These are phyloP conservation scores for Chironomus riparius DNA, from an alignment of 2,888 invertebrate genomes.

Conservation along the genomic window DNA sequence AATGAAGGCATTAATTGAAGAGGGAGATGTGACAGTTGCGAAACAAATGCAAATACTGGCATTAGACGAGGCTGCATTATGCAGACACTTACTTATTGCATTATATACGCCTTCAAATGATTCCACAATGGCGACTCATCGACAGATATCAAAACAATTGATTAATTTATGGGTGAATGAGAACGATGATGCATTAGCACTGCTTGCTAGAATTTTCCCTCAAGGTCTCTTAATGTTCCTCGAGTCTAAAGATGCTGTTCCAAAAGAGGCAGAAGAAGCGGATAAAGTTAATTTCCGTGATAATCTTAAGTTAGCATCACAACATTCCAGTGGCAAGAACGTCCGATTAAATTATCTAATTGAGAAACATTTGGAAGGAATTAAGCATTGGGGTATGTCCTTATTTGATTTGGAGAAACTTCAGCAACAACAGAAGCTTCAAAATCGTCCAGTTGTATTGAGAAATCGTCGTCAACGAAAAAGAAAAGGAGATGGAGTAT, in stretches of 20 bases:
- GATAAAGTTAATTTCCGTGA: constrained; percentile 73
- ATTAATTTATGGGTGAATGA: constrained; percentile 95
- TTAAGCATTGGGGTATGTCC: constrained; percentile 58
- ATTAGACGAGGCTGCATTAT: constrained; percentile 90
- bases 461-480: constrained; percentile 66
- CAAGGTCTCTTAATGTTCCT: constrained; percentile 82
- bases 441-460: constrained; percentile 78
- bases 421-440: constrained; percentile 37
- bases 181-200: constrained; percentile 79
- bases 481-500: constrained; percentile 37
- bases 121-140: constrained; percentile 67
- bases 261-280: constrained; percentile 60
- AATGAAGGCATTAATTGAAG: constrained; percentile 95
- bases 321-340: constrained; percentile 60
- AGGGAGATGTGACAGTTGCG: constrained; percentile 86
- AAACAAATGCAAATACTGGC: constrained; percentile 92
- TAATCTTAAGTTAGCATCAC: constrained; percentile 89
- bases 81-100: constrained; percentile 83
- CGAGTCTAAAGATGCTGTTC: constrained; percentile 78
- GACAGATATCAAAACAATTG: constrained; percentile 84
- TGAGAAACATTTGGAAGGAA: constrained; percentile 73
- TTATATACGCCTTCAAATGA: constrained; percentile 79
- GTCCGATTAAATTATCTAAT: constrained; percentile 44
- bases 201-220: constrained; percentile 83
- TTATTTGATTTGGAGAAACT: constrained; percentile 41